Base-by-base conservation (phyloP, 2,797 vertebrate species). In the Jordanella pulchra region DNA sequence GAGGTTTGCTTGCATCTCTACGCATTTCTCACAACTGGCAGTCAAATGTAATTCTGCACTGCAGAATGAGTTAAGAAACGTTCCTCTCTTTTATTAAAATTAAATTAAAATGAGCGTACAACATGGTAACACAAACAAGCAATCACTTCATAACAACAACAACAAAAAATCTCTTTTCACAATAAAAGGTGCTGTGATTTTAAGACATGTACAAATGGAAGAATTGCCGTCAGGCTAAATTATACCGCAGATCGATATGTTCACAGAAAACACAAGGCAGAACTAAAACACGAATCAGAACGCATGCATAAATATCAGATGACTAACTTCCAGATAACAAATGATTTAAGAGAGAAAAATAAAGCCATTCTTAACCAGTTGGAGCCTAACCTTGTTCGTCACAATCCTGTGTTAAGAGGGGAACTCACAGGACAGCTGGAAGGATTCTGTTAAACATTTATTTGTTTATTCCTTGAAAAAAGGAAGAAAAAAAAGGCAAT, bases 401-500 rank as follows among this genome's bases (percentile, higher is more conserved):
- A 83, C 82, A 68, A 75, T 65, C 76, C 72, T 72, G 75, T 78
- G 72, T 42, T 15, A 84, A 65, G n/a, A 69, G 72, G 51, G 61
- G 70, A 77, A 83, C 81, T 86, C 75, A 68, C 73, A 56, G 28
- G 65, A 66, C 65, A 76, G 71, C 69, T 79, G 76, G 86, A 86
- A 84, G 80, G 86, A 86, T 73, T 85, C 56, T 77, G 71, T 84
- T 80, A 76, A 73, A 90, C 77, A 77, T 67, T 84, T 58, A 48
- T 78, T n/a, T n/a, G 75, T 83, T 86, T 67, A 87, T 83, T 83
- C 83, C 84, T 81, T 75, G 72, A 75, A 79, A 81, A 77, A 86
- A 44, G 60, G 39, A 42, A 10, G 80, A 71, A 85, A 88, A 71
- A 86, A 89, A 89, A 92, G 89, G 89, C 90, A 90, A 89, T 89